Percentiles rank a stretch among this genome's conserved stretches.
Conservation (phyloP, 2,797 vertebrate species). For the Crypturellus tataupa region DNA sequence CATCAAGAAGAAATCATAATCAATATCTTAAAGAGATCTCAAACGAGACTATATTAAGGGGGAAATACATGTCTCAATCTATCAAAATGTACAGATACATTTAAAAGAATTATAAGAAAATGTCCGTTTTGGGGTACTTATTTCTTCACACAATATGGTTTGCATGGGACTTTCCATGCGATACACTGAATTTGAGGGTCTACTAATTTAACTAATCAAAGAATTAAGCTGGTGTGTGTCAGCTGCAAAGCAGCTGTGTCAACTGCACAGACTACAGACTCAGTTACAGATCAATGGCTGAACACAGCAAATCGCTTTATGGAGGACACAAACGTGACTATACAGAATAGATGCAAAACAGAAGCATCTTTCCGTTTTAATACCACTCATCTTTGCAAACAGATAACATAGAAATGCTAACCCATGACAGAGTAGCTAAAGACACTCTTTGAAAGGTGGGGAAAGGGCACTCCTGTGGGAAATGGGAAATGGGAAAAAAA, state of each 20-base stretch:
- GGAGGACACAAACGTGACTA: accelerated
- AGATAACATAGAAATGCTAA: neutral
- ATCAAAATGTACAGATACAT: neutral
- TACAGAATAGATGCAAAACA: neutral
- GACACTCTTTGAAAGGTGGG: neutral
- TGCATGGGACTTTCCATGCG: neutral
- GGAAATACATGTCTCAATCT: neutral
- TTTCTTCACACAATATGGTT: neutral
- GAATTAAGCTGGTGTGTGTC: neutral
- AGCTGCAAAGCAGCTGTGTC: neutral
- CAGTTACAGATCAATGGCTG: neutral
- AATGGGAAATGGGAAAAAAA: neutral
- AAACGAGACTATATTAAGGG: neutral
- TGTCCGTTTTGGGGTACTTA: neutral
- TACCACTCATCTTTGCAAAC: neutral
- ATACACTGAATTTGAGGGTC: neutral
- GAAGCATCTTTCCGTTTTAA: neutral
- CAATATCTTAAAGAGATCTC: constrained; percentile 13
- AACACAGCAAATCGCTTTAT: neutral
- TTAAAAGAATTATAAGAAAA: neutral
- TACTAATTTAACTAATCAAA: neutral
- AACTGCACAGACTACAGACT: neutral
- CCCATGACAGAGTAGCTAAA: neutral
- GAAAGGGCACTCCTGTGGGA: too few species aligned
- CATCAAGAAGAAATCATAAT: constrained; percentile 27